Conservation (phyloP, 2,797 vertebrate species). For the Cacajao melanocephalus region DNA sequence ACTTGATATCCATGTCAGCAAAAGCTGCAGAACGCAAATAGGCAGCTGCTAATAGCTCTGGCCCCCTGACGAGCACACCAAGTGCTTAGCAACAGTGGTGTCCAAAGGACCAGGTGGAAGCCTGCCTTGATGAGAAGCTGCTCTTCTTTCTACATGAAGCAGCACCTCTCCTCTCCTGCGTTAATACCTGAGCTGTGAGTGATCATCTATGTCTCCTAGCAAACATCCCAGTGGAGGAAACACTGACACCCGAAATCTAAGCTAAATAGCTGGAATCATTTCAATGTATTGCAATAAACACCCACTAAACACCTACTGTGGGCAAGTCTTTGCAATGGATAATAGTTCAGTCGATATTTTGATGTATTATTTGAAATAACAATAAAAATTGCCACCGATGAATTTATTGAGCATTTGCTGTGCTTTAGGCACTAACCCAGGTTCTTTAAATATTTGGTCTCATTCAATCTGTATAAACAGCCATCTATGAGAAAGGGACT, state of each 20-base stretch:
- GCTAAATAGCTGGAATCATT: background rate
- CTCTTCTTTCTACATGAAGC: background rate
- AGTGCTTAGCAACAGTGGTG: background rate
- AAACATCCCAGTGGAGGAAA: background rate
- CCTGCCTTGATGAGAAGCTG: background rate
- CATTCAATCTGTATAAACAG: background rate
- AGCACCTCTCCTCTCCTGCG: background rate
- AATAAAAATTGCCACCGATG: background rate
- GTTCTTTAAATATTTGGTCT: background rate
- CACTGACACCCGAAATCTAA: background rate
- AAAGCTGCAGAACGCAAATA: background rate
- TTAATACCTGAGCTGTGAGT: background rate
- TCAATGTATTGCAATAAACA: background rate
- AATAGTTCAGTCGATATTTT: background rate
- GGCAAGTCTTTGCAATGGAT: background rate
- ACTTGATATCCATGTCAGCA: conserved; percentile 13
- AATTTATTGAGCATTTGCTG: conserved; percentile 12
- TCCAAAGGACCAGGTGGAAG: background rate
- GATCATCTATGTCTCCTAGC: background rate
- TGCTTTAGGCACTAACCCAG: background rate
- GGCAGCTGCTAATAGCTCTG: background rate
- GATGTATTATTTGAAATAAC: conserved; percentile 11
- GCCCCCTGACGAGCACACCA: background rate
- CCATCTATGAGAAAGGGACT: background rate
- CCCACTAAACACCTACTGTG: background rate